Evolutionary conservation across 2,888 invertebrate genomes (phyloP), one percentile per base, ranked within the genome.

Genomic region (Vandiemenella viatica): DNA sequence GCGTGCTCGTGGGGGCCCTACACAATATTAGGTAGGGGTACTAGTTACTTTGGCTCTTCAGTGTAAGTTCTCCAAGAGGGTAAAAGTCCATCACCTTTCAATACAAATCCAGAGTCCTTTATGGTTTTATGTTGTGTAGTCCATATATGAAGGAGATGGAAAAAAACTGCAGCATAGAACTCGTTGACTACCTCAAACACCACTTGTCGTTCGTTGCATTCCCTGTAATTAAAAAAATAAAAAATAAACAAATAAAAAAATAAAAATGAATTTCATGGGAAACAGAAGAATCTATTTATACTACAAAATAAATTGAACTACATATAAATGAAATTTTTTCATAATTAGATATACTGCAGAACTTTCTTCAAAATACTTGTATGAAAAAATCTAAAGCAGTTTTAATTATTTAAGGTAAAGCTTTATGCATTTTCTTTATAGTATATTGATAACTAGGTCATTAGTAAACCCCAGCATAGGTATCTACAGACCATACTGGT

Each of bases 1-100:
- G n/a, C n/a, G n/a, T n/a, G n/a, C n/a, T n/a, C n/a, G n/a, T n/a
- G n/a, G n/a, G n/a, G n/a, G n/a, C n/a, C n/a, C n/a, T n/a, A n/a
- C n/a, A n/a, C n/a, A n/a, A n/a, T n/a, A n/a, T n/a, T n/a, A n/a
- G n/a, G n/a, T n/a, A n/a, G n/a, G n/a, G n/a, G n/a, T n/a, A n/a
- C n/a, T n/a, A n/a, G n/a, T n/a, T n/a, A n/a, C n/a, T n/a, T n/a
- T n/a, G n/a, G n/a, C n/a, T n/a, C n/a, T n/a, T n/a, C n/a, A n/a
- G n/a, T n/a, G n/a, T n/a, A n/a, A n/a, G n/a, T n/a, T n/a, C n/a
- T n/a, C n/a, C n/a, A n/a, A n/a, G n/a, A n/a, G n/a, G n/a, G n/a
- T n/a, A n/a, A n/a, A n/a, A n/a, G n/a, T n/a, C n/a, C n/a, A 50
- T 52, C 55, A 71, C 71, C 70, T 66, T 68, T 68, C 2, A 73